These are phyloP conservation scores for Dicranocentrus wangi DNA, from an alignment of 2,888 invertebrate species.

Conservation along the genomic window DNA sequence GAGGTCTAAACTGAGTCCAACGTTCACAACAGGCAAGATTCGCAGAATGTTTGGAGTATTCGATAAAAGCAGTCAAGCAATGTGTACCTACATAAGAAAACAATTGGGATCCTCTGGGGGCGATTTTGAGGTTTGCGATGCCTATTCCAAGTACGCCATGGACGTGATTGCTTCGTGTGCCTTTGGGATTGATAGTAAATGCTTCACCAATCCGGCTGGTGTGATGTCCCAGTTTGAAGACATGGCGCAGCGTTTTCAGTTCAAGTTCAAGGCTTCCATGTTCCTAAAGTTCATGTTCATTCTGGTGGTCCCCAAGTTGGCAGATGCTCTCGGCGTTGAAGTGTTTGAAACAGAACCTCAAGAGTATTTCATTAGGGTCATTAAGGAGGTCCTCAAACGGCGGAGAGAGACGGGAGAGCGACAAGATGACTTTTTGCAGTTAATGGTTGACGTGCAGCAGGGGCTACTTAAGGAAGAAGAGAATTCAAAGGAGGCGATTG, in stretches of 20 bases:
- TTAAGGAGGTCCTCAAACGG: constrained; percentile 76
- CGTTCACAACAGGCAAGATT: constrained; percentile 82
- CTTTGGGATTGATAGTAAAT: constrained; percentile 80
- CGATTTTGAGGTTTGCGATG: constrained; percentile 77
- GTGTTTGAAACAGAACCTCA: constrained; percentile 74
- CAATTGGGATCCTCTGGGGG: constrained; percentile 73
- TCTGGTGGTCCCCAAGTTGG: constrained; percentile 74
- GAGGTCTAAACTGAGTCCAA: constrained; percentile 79
- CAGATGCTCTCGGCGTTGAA: constrained; percentile 74
- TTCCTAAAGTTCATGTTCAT: constrained; percentile 74
- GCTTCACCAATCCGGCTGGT: constrained; percentile 75
- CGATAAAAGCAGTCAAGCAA: constrained; percentile 78
- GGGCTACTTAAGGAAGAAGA: constrained; percentile 73
- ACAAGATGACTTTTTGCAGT: constrained; percentile 79
- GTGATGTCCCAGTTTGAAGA: constrained; percentile 77
- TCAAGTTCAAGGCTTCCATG: constrained; percentile 73
- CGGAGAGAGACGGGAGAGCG: constrained; percentile 76
- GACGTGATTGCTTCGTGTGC: constrained; percentile 80
- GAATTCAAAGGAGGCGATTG: constrained; percentile 17
- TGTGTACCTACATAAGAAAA: constrained; percentile 75
- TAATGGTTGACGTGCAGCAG: constrained; percentile 77
- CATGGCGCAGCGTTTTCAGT: constrained; percentile 75
- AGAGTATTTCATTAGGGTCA: constrained; percentile 77
- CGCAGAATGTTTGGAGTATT: constrained; percentile 81
- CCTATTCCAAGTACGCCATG: constrained; percentile 79